Evolutionary conservation across 53 echinoderm and acorn worm genomes (phyloP), one percentile per base, ranked within the genome.

Genomic region (Patiria pectinifera): DNA sequence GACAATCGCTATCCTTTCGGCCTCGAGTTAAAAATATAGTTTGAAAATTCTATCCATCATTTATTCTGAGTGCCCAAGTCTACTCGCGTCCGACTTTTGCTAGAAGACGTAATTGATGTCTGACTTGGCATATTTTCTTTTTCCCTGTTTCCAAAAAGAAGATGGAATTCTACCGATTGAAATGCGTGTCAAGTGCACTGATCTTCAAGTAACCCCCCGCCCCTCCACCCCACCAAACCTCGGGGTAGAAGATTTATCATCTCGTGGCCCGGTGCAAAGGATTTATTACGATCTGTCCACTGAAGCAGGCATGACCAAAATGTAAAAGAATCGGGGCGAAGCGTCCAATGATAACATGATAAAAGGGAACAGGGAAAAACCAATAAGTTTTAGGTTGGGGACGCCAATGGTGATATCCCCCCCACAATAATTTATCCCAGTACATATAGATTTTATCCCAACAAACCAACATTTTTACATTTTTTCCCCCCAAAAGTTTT

Each of bases 131-230:
- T 74, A 74, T 74, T 74, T 74, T 24, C 24, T 13, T 15, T n/a
- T 24, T 24, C 19, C 24, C 24, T n/a, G 2, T n/a, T 24, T 23
- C 5, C 24, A 23, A 15, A 74, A 74, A 74, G 74, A 4, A 23
- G n/a, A 19, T 19, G 78, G 77, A 89, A 62, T 62, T 79, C 89
- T 11, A 14, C 44, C 14, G 18, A 89, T 62, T 89, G 62, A 89
- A 89, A 88, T 77, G 78, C 61, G 23, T 62, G 78, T 88, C 88
- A 88, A 77, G 59, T 35, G 78, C 61, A 24, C 21, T 74, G 21
- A 86, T 71, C 45, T 60, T 59, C 59, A 61, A 76, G 53, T 11
- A 53, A 53, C 53, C 53, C 53, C 53, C 53, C 53, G 6, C 53
- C 53, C 5, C 53, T 8, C 53, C 53, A 5, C 26, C 43, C 74